phyloP scores from a whole-genome alignment of 2,888 invertebrate species.

The Idaea dimidiata region DNA sequence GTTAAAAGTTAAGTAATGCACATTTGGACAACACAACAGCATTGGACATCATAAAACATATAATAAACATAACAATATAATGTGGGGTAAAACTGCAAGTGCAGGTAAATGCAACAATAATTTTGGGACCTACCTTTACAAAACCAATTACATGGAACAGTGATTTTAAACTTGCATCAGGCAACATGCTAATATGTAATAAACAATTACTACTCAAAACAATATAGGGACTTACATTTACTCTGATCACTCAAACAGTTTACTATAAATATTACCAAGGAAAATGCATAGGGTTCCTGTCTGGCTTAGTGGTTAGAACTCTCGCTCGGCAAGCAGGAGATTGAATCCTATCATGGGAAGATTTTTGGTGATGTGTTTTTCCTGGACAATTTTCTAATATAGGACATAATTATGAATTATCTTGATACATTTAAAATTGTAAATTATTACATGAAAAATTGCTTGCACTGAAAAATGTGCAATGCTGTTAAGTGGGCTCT shows the following conservation, averaged over 20 bases:
- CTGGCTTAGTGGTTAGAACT: no score
- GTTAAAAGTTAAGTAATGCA: conserved; percentile 45
- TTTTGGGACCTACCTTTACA: conserved; percentile 2
- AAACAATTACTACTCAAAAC: not conserved
- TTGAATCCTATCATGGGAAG: no score
- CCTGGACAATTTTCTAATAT: no score
- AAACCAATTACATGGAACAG: not conserved
- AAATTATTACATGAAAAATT: no score
- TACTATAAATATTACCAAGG: not conserved
- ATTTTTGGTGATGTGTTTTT: no score
- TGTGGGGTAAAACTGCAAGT: conserved; percentile 6
- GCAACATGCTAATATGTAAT: conserved; percentile 6
- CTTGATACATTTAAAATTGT: no score
- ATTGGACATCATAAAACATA: conserved; percentile 25
- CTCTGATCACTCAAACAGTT: not conserved
- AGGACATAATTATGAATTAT: no score
- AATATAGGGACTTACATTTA: not conserved
- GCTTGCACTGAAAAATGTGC: no score
- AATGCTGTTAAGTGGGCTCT: not conserved
- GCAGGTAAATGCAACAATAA: conserved; percentile 4
- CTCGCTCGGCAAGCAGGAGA: no score
- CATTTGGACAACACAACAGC: conserved; percentile 58
- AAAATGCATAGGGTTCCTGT: not conserved
- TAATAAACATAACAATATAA: not conserved
- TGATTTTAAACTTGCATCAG: conserved; percentile 18